These are phyloP conservation scores for Coleophora flavipennella DNA, from an alignment of 2,888 invertebrate genomes.

Conservation along the genomic window DNA sequence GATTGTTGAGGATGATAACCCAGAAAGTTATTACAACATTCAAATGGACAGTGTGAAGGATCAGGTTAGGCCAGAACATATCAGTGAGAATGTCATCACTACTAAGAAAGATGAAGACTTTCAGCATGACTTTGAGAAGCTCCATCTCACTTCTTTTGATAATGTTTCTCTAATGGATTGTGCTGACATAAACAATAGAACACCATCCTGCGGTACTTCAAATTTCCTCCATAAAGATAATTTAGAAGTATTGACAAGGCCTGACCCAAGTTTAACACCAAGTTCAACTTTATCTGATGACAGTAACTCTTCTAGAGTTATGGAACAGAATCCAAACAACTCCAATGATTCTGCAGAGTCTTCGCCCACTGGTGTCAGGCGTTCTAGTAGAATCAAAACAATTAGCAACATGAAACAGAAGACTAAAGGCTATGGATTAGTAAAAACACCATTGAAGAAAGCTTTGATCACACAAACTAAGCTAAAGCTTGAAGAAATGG, in stretches of 20 bases:
- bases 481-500: slow-evolving; percentile 71
- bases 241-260: slow-evolving; percentile 35
- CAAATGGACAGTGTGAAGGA: slow-evolving; percentile 50
- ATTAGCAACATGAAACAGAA: slow-evolving; percentile 79
- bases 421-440: slow-evolving; percentile 77
- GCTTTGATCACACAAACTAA: slow-evolving; percentile 65
- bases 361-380: slow-evolving; percentile 74
- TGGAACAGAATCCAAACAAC: slow-evolving; percentile 44
- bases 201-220: slow-evolving; percentile 36
- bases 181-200: slow-evolving; percentile 30
- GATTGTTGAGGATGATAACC: slow-evolving; percentile 64
- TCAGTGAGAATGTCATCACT: slow-evolving; percentile 19
- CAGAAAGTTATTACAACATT: slow-evolving; percentile 53
- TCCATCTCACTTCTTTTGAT: slow-evolving; percentile 36
- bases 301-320: slow-evolving; percentile 54
- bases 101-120: slow-evolving; percentile 38
- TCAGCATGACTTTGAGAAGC: slow-evolving; percentile 52
- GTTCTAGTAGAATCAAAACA: slow-evolving; percentile 83
- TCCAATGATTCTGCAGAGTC: slow-evolving; percentile 64
- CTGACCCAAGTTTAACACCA: slow-evolving; percentile 60
- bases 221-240: slow-evolving; percentile 40
- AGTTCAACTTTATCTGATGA: slow-evolving; percentile 62
- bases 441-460: slow-evolving; percentile 68
- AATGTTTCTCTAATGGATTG: slow-evolving; percentile 37
- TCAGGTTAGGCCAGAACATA: slow-evolving; percentile 11